Conservation (phyloP, 2,113 vertebrate genomes). For the Chascanopsetta lugubris region DNA sequence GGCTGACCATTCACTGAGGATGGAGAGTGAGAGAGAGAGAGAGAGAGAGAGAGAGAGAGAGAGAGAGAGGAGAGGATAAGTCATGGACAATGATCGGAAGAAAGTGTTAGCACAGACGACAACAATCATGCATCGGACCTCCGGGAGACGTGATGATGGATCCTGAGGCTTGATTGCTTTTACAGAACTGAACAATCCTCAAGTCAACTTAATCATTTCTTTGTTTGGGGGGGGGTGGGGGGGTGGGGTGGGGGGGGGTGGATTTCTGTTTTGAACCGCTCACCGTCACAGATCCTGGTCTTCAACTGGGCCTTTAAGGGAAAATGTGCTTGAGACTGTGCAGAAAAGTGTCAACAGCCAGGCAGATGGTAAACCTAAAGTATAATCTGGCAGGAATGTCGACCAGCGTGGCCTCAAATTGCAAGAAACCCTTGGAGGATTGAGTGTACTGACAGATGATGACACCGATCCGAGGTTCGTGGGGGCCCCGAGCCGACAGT, state of each 20-base stretch:
- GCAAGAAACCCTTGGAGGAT: neutral
- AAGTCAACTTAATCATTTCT: too few relatives aligned
- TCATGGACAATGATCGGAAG: neutral
- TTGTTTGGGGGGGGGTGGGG: too few relatives aligned
- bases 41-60: neutral
- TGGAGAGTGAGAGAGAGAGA: slow-evolving; percentile 34
- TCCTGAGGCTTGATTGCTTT: neutral
- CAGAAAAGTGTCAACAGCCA: neutral
- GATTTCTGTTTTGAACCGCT: too few relatives aligned
- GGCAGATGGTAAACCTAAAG: slow-evolving; percentile 13
- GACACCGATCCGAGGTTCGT: neutral
- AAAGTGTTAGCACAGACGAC: neutral
- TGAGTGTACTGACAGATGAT: neutral
- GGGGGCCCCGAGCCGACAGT: neutral
- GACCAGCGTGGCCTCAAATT: neutral
- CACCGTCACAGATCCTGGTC: too few relatives aligned
- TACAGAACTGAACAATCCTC: slow-evolving; percentile 7
- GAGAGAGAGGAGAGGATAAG: neutral
- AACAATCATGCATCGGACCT: slow-evolving; percentile 8
- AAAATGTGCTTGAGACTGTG: slow-evolving; percentile 10
- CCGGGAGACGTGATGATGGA: slow-evolving; percentile 1
- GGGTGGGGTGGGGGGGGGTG: too few relatives aligned
- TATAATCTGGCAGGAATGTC: neutral
- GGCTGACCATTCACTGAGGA: slow-evolving; percentile 95
- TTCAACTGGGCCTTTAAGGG: neutral